Evolutionary conservation across 2,113 vertebrate species (phyloP).

Genomic region (Pituophis catenifer): DNA sequence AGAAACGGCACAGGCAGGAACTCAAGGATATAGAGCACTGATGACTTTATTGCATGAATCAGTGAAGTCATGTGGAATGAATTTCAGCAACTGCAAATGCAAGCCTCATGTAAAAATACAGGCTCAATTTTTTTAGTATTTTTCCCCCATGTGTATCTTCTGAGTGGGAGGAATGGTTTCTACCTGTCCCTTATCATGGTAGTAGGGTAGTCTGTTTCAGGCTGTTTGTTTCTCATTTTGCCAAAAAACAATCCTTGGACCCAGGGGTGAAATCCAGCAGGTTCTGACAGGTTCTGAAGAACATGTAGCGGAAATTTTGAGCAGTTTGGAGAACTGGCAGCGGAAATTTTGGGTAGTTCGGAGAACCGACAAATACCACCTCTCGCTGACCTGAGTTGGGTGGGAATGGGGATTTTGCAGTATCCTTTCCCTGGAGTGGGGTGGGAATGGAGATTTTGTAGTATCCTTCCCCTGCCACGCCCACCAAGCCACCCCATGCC

Average conservation of each 20-base stretch:
- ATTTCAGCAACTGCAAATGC: not conserved
- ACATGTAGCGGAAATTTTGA: too few species aligned
- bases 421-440: too few species aligned
- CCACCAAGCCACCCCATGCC: too few species aligned
- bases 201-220: not conserved
- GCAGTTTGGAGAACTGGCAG: too few species aligned
- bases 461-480: too few species aligned
- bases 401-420: too few species aligned
- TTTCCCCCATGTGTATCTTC: not conserved
- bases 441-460: too few species aligned
- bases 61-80: not conserved
- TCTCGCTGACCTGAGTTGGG: too few species aligned
- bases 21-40: not conserved
- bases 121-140: not conserved
- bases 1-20: not conserved
- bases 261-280: too few species aligned
- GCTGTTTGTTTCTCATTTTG: not conserved
- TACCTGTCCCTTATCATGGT: not conserved
- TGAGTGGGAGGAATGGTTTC: not conserved
- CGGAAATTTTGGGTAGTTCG: too few species aligned
- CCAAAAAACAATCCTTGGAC: not conserved
- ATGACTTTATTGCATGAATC: not conserved
- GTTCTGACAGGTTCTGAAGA: too few species aligned
- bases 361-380: too few species aligned
- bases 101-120: not conserved